phyloP scores from a whole-genome alignment of 1,140 invertebrate species.

The Nomia melanderi region DNA sequence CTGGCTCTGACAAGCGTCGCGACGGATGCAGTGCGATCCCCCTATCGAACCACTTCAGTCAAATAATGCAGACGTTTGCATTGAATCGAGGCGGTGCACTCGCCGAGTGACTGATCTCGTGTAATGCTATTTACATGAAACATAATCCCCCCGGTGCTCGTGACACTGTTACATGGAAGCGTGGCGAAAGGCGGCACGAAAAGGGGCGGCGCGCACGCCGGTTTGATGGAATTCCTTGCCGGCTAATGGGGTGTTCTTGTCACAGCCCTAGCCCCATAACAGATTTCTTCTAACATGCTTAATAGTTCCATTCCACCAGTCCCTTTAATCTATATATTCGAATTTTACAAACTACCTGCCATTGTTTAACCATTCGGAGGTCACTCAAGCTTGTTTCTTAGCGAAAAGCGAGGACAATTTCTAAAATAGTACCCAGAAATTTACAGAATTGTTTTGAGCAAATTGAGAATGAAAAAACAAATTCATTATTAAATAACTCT shows the following conservation, averaged over 20 bases:
- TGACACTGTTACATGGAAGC: neutral
- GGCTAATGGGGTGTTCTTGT: slow-evolving; percentile 15
- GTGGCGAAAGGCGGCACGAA: slow-evolving; percentile 12
- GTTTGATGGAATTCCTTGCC: slow-evolving; percentile 16
- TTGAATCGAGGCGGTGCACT: slow-evolving; percentile 37
- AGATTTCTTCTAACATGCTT: neutral
- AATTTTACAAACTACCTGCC: too few relatives aligned
- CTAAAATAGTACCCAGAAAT: too few relatives aligned
- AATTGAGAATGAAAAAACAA: too few relatives aligned
- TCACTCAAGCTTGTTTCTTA: too few relatives aligned
- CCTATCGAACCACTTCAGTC: slow-evolving; percentile 11
- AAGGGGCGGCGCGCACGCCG: neutral
- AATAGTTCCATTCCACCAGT: too few relatives aligned
- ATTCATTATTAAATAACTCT: too few relatives aligned
- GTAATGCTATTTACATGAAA: slow-evolving; percentile 59
- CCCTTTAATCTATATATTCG: neutral
- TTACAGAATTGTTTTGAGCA: too few relatives aligned
- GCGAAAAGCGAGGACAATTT: too few relatives aligned
- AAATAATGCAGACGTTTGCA: slow-evolving; percentile 55
- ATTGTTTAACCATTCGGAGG: too few relatives aligned
- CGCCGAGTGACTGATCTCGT: slow-evolving; percentile 45
- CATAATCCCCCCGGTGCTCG: slow-evolving; percentile 45
- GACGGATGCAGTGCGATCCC: slow-evolving; percentile 20
- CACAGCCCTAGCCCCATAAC: neutral
- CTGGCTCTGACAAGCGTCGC: slow-evolving; percentile 10